Evolutionary conservation across 2,888 invertebrate species (phyloP), one percentile per base, ranked within the genome.

Genomic region (Leptopterna dolabrata): DNA sequence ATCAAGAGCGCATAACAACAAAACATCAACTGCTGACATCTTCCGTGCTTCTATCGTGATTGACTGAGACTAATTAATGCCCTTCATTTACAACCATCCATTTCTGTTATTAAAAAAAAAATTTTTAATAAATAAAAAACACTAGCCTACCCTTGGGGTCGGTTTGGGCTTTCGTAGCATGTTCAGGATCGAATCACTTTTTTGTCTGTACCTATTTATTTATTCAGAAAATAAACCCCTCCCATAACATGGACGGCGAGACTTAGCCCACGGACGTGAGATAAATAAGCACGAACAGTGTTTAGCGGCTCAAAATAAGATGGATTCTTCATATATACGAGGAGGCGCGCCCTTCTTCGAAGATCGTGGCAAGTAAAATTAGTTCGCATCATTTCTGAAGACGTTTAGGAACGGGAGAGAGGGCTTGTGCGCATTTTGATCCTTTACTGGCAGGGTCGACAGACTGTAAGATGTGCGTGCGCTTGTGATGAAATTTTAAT

Each of bases 11-110:
- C 71, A 71, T 29, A 73, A 73, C 78, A 51, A 81, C 55, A 81
- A 81, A 81, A 81, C 81, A 81, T 81, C 81, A 47, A 81, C 81
- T 27, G 13, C 81, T 51, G 55, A 81, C 81, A 27, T 78, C 78
- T 78, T 24, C 78, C 78, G 24, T 45, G 45, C 78, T 27, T 51
- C 27, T 81, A 81, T 55, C 81, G 81, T 81, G 81, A 81, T 81
- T 81, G 81, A 81, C 81, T 81, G 51, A n/a, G 81, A 81, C 55
- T 81, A 81, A 81, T 81, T 51, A 81, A 81, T 55, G 81, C 30
- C 81, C 55, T 55, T 81, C 51, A 81, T 78, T 78, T 45, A 78
- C 78, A 73, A 73, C 45, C 78, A 45, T 78, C 24, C 78, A 78
- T 78, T 43, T 45, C 19, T 19, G 36, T 45, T 78, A n/a, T 78